Base-by-base conservation (phyloP, 2,113 vertebrate genomes). In the Girardinichthys multiradiatus region DNA sequence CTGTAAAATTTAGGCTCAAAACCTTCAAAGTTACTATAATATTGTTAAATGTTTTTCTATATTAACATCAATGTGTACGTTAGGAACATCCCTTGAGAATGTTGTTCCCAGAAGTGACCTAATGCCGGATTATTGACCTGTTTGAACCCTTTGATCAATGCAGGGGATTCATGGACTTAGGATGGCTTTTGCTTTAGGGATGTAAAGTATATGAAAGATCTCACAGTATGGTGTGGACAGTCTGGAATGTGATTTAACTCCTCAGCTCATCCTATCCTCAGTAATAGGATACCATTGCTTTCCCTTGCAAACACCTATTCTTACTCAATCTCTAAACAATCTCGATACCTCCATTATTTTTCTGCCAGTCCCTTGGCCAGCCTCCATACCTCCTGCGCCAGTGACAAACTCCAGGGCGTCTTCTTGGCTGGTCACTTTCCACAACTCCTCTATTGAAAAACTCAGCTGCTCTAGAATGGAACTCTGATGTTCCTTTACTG, bases 81-180 rank as follows among this genome's bases (percentile, higher is more conserved):
- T 54, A 73, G 76, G 64, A 70, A 70, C 57, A 59, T 68, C 65
- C 71, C 66, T 31, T 72, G 57, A 54, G 59, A 59, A 39, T 65
- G 63, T 67, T 72, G 75, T 61, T 84, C 68, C 65, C 60, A 42
- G 64, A 31, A 29, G 54, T 57, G 59, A 77, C 59, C 57, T 84
- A 76, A 81, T 74, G 83, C 74, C 48, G 82, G 83, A 88, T 92
- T 87, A 90, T 72, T 83, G 71, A 82, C 80, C 74, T 19, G 29
- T 73, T 24, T 77, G 70, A 88, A 79, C 76, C 78, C 62, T 33
- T 5, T 65, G 76, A 85, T 72, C 77, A 57, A 82, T 57, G 54
- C 84, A 74, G 83, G 82, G 63, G 86, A 70, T 62, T 75, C 74
- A 72, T 85, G 76, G 89, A 76, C 84, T 89, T 81, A 79, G 78